Evolutionary conservation across 1,140 invertebrate genomes (phyloP).

Genomic region (Bombus consobrinus): DNA sequence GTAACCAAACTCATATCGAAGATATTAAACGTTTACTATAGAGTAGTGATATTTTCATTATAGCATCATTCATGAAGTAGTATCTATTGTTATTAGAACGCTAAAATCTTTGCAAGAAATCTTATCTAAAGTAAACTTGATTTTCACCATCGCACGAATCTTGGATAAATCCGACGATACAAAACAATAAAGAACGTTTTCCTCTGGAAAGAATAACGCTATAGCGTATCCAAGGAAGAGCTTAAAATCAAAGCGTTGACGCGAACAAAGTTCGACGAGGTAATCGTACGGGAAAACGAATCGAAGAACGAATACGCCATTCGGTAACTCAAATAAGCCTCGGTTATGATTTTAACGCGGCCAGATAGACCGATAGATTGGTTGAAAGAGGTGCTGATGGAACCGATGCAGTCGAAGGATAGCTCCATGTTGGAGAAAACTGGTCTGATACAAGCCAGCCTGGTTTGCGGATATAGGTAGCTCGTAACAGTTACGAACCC

Average conservation of each 20-base stretch:
- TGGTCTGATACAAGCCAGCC: constrained; percentile 53
- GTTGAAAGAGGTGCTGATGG: constrained; percentile 60
- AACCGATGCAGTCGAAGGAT: constrained; percentile 33
- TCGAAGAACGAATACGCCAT: background rate
- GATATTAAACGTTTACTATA: too few relatives aligned
- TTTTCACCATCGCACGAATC: background rate
- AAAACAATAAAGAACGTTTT: background rate
- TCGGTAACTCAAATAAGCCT: constrained; percentile 28
- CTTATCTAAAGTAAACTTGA: background rate
- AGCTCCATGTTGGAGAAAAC: constrained; percentile 44
- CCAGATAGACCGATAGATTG: constrained; percentile 43
- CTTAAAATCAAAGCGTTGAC: constrained; percentile 21
- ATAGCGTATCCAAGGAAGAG: too few relatives aligned
- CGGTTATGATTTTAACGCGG: constrained; percentile 57
- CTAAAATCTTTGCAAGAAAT: too few relatives aligned
- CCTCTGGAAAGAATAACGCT: background rate
- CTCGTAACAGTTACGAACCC: constrained; percentile 70
- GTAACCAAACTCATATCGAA: too few relatives aligned
- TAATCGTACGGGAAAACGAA: background rate
- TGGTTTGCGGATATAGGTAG: constrained; percentile 65
- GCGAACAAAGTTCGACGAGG: background rate
- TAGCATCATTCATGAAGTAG: too few relatives aligned
- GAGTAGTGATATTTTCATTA: too few relatives aligned
- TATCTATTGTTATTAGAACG: too few relatives aligned
- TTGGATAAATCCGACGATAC: background rate